Percentiles rank a stretch among this genome's conserved stretches.
Evolutionary conservation across 2,797 vertebrate species (phyloP).

Genomic region (Parambassis ranga): DNA sequence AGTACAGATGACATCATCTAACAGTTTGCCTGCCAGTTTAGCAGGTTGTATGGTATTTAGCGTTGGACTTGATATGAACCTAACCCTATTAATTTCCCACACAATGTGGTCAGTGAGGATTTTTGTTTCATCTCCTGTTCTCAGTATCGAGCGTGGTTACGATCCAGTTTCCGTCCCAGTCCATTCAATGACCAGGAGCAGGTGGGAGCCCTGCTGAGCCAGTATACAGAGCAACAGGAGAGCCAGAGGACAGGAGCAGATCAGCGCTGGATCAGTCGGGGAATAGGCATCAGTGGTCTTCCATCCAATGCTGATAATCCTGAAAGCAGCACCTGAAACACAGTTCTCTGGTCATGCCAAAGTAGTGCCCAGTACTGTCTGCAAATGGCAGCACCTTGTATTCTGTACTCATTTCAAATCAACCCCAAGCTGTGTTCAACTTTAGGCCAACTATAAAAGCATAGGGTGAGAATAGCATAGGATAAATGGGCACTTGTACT

Average conservation of each 20-base stretch:
- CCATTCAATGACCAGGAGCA: conserved; percentile 85
- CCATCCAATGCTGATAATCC: conserved; percentile 61
- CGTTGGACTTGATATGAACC: too few species aligned
- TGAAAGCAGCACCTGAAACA: conserved; percentile 71
- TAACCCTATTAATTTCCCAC: too few species aligned
- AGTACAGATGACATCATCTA: background rate
- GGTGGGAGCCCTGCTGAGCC: conserved; percentile 77
- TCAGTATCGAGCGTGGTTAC: conserved; percentile 86
- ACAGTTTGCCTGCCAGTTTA: too few species aligned
- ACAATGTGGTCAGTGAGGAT: background rate
- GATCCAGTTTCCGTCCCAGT: conserved; percentile 74
- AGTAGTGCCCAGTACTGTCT: conserved; percentile 41
- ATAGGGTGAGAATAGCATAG: background rate
- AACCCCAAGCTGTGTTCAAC: conserved; percentile 8
- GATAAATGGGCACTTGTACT: background rate
- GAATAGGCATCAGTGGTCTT: conserved; percentile 40
- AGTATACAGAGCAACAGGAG: conserved; percentile 76
- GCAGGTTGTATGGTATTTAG: too few species aligned
- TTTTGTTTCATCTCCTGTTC: conserved; percentile 12
- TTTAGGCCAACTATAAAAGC: conserved; percentile 7
- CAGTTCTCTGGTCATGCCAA: background rate
- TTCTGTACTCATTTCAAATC: conserved; percentile 47
- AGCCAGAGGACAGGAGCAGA: conserved; percentile 67
- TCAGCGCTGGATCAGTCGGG: conserved; percentile 60
- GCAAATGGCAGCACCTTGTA: conserved; percentile 2